phyloP scores from a whole-genome alignment of 2,888 invertebrate genomes.

The Nudaria mundana region DNA sequence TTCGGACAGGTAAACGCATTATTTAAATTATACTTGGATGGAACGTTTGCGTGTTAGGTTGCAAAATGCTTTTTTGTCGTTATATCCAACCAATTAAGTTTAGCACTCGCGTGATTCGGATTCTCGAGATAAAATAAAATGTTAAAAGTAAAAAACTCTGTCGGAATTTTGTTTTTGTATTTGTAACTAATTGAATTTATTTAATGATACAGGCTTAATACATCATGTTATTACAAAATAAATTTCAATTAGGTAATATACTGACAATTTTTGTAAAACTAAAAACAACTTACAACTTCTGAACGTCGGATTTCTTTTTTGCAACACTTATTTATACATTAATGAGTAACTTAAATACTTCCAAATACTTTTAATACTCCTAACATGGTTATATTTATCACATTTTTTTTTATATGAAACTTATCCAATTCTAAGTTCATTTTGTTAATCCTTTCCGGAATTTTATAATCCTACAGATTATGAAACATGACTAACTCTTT shows the following conservation, averaged over 20 bases:
- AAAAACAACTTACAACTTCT: no score
- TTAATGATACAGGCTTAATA: constrained; percentile 23
- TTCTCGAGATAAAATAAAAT: constrained; percentile 44
- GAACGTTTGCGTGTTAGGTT: constrained; percentile 62
- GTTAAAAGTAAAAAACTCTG: constrained; percentile 25
- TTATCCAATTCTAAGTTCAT: constrained; percentile 35
- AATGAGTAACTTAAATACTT: no score
- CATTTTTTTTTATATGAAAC: constrained; percentile 22
- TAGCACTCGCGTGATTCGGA: constrained; percentile 68
- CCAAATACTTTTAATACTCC: constrained; percentile 13
- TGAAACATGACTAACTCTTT: no score
- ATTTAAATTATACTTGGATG: constrained; percentile 62
- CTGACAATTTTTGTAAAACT: no score
- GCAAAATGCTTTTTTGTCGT: constrained; percentile 69
- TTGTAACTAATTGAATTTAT: constrained; percentile 22
- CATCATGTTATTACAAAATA: background rate
- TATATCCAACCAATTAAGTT: constrained; percentile 63
- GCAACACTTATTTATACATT: no score
- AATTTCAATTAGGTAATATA: no score
- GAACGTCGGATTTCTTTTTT: no score
- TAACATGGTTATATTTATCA: constrained; percentile 27
- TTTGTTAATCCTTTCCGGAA: constrained; percentile 47
- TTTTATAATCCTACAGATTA: constrained; percentile 49
- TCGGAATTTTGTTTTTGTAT: constrained; percentile 27
- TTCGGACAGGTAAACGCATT: constrained; percentile 64